These are phyloP conservation scores for Silurus asotus DNA, from an alignment of 2,113 vertebrate species.

Conservation along the genomic window DNA sequence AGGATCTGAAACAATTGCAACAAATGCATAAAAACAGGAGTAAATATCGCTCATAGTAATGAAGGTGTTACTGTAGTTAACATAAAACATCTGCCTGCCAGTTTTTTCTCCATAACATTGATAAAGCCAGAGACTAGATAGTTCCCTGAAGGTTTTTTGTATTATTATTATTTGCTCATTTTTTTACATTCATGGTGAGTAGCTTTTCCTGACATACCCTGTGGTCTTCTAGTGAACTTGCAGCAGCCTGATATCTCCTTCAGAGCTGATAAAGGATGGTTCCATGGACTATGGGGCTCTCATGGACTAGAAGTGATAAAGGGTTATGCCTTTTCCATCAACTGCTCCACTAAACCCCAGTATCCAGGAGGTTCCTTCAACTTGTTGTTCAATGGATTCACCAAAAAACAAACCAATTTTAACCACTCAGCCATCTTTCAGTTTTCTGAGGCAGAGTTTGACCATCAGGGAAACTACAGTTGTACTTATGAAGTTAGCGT, in stretches of 20 bases:
- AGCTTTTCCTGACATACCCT: neutral
- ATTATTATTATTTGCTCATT: neutral
- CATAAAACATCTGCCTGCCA: too few relatives aligned
- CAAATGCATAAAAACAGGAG: too few relatives aligned
- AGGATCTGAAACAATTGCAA: too few relatives aligned
- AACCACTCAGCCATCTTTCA: conserved; percentile 35
- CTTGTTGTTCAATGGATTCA: conserved; percentile 24
- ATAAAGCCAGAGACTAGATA: too few relatives aligned
- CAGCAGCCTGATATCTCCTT: conserved; percentile 37
- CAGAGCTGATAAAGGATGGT: neutral
- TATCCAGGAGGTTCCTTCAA: too few relatives aligned
- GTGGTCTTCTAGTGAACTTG: conserved; percentile 28
- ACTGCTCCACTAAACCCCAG: too few relatives aligned
- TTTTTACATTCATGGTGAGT: neutral
- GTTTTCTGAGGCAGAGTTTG: conserved; percentile 33
- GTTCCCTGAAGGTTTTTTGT: too few relatives aligned
- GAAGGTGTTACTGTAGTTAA: too few relatives aligned
- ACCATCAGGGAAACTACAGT: conserved; percentile 51
- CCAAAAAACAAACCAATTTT: conserved; percentile 8
- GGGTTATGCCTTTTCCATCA: too few relatives aligned
- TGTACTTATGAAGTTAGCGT: conserved; percentile 48
- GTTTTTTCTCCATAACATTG: too few relatives aligned
- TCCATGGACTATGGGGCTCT: too few relatives aligned
- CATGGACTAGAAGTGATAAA: neutral
- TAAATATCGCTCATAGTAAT: too few relatives aligned